phyloP scores from a whole-genome alignment of 2,888 invertebrate genomes.

The Amiota mariae region DNA sequence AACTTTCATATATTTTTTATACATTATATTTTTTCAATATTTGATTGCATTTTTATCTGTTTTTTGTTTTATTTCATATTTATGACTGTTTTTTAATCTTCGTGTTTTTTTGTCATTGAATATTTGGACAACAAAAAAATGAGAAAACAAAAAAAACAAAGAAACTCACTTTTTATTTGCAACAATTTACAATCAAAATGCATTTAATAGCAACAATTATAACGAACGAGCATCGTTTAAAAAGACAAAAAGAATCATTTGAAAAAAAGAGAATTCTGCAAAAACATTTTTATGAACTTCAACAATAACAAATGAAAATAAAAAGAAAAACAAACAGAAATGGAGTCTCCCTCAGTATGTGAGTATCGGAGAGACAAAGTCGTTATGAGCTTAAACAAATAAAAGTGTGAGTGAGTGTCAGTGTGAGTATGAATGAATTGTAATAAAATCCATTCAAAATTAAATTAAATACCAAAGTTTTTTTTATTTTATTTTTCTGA shows the following conservation, averaged over 20 bases:
- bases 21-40: constrained; percentile 52
- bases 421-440: neutral
- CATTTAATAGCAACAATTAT: constrained; percentile 27
- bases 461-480: constrained; percentile 27
- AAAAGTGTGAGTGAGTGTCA: too few species aligned
- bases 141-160: too few species aligned
- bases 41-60: constrained; percentile 53
- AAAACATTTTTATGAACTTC: neutral
- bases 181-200: constrained; percentile 14
- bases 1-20: neutral
- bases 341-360: too few species aligned
- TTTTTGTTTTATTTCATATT: constrained; percentile 23
- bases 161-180: neutral
- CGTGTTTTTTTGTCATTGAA: constrained; percentile 2
- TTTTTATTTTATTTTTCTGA: neutral
- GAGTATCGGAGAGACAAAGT: neutral
- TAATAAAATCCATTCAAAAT: constrained; percentile 27
- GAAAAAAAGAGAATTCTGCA: neutral
- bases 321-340: too few species aligned
- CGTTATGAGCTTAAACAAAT: neutral
- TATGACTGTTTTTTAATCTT: neutral
- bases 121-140: neutral
- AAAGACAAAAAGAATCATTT: neutral
- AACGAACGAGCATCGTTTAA: constrained; percentile 11
- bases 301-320: too few species aligned